Base-by-base conservation (phyloP, 2,113 vertebrate genomes). In the Tetraodon nigroviridis region DNA sequence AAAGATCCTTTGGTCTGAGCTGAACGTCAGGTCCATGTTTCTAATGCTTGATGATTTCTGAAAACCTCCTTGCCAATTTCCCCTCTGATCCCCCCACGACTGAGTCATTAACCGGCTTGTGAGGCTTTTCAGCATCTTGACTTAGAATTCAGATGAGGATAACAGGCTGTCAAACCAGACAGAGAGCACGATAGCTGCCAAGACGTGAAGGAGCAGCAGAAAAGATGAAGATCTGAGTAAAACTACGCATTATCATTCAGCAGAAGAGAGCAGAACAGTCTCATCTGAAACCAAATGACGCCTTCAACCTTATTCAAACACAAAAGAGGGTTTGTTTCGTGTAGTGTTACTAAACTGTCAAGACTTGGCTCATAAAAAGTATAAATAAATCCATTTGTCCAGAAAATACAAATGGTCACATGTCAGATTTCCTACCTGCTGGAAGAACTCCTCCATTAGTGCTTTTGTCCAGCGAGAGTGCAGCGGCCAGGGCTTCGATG, bases 371-470 rank as follows among this genome's bases (percentile, higher is more conserved):
- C 7, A 37, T 37, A 2, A 37, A 12, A 37, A 37, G 10, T 10
- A 37, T 11, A 37, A 37, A 37, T 37, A 8, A 37, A 37, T 37
- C 32, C 3, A 8, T 3, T 12, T 12, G 11, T 11, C 32, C 32
- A 11, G 7, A 8, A 37, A 37, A 37, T 10, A 37, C 8, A 8
- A 12, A 37, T 10, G 11, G 17, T 41, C 7, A 37, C 3, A 32
- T 1, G 46, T 64, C 41, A 60, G 41, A 51, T 54, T 27, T 55
- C 50, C 61, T 92, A 96, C 94, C 92, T 96, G 94, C 74, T 90
- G 91, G 83, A 96, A 96, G 78, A 96, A 95, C 83, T 95, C 94
- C 63, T 96, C 93, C 93, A 95, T 94, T 41, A 95, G 89, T 1
- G 92, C 87, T 69, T 93, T 93, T 68, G 93, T 96, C 94, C 94